phyloP scores from a whole-genome alignment of 2,797 vertebrate genomes.

The Bryconaethiops microstoma region DNA sequence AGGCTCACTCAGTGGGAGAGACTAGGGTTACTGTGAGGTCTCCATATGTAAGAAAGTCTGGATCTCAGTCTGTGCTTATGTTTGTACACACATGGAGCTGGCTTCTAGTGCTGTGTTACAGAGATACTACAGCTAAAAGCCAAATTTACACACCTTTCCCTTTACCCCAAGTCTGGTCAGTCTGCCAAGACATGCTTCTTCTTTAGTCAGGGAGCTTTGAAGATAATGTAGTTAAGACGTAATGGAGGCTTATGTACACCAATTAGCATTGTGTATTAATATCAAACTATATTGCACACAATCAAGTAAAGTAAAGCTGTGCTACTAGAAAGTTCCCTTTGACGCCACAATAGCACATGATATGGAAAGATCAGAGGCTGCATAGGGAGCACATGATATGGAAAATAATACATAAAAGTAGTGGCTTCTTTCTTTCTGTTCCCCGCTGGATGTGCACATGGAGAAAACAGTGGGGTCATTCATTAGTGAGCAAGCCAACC shows the following conservation, averaged over 20 bases:
- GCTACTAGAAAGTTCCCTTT: not conserved
- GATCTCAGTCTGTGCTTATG: not conserved
- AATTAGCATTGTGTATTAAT: too few species aligned
- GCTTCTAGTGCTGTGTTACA: slow-evolving; percentile 19
- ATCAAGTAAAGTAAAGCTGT: not conserved
- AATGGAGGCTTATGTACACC: too few species aligned
- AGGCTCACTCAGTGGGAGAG: slow-evolving; percentile 18
- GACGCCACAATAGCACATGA: slow-evolving; percentile 1
- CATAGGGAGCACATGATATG: not conserved
- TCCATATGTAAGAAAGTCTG: slow-evolving; percentile 21
- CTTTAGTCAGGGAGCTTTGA: not conserved
- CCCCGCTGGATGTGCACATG: slow-evolving; percentile 19
- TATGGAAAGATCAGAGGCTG: not conserved
- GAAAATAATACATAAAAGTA: slow-evolving; percentile 24
- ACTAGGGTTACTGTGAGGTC: slow-evolving; percentile 11
- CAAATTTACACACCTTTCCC: not conserved
- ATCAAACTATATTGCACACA: not conserved
- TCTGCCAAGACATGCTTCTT: not conserved
- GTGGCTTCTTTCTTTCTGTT: slow-evolving; percentile 20
- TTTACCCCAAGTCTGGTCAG: not conserved
- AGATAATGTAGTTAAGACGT: too few species aligned
- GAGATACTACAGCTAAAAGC: not conserved
- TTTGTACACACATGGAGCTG: not conserved
- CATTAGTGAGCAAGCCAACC: slow-evolving; percentile 39
- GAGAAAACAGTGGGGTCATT: slow-evolving; percentile 57